Evolutionary conservation across 2,888 invertebrate species (phyloP).

Genomic region (Lutraria lutraria): DNA sequence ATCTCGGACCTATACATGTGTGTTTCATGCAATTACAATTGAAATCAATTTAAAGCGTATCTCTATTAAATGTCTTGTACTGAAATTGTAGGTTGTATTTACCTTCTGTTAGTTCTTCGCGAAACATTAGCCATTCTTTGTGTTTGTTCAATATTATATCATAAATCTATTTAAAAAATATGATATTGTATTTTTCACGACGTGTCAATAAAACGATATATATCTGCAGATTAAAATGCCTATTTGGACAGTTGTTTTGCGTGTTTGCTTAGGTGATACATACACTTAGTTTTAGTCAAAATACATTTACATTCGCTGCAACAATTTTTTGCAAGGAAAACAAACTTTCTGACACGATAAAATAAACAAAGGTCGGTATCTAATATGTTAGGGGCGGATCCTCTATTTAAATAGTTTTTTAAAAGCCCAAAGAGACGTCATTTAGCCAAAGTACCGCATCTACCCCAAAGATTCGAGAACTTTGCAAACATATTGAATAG

Average conservation of each 20-base stretch:
- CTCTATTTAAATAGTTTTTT: conserved; percentile 9
- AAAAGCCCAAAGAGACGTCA: conserved; percentile 31
- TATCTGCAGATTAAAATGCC: neutral
- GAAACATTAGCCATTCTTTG: neutral
- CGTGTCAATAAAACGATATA: conserved; percentile 10
- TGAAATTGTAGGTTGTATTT: too few relatives aligned
- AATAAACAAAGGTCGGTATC: conserved; percentile 31
- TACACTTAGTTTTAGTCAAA: neutral
- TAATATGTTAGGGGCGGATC: conserved; percentile 22
- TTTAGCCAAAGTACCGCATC: conserved; percentile 37
- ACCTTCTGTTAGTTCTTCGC: neutral
- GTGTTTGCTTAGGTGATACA: neutral
- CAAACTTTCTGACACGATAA: conserved; percentile 21
- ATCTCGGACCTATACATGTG: too few relatives aligned
- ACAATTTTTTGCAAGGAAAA: conserved; percentile 18
- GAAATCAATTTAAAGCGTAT: too few relatives aligned
- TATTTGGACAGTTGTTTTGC: neutral
- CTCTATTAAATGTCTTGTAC: too few relatives aligned
- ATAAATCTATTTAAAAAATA: neutral
- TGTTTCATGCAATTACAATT: too few relatives aligned
- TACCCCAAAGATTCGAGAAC: conserved; percentile 38
- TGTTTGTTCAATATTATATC: neutral
- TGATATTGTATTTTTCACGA: neutral
- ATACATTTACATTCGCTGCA: neutral
- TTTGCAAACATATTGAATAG: conserved; percentile 29